Evolutionary conservation across 1,140 invertebrate genomes (phyloP).

Genomic region (Diabrotica undecimpunctata): DNA sequence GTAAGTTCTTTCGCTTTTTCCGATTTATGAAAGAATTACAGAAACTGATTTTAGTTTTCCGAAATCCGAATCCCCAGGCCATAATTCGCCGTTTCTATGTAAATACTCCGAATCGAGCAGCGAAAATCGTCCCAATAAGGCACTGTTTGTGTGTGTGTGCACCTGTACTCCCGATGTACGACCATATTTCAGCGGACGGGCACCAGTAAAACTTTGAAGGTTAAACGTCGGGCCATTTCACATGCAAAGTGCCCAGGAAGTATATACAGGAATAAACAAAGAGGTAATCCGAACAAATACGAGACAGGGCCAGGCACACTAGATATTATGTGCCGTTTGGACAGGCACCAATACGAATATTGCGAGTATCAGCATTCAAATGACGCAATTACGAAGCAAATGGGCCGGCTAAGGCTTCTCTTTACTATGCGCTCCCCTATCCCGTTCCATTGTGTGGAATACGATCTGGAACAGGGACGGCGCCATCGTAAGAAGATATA

Average conservation of each 20-base stretch:
- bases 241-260: conserved; percentile 12
- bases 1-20: too few relatives aligned
- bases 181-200: not conserved
- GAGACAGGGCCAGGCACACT: conserved; percentile 21
- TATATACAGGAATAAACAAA: conserved; percentile 25
- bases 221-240: conserved; percentile 9
- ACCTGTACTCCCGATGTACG: conserved; percentile 5
- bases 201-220: conserved; percentile 8
- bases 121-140: not conserved
- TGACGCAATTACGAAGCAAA: conserved; percentile 41
- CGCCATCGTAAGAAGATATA: not conserved
- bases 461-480: conserved; percentile 7
- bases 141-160: not conserved
- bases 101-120: not conserved
- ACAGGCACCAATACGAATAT: conserved; percentile 38
- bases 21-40: too few relatives aligned
- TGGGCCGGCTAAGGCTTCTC: conserved; percentile 21
- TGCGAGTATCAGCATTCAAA: conserved; percentile 38
- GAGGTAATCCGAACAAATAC: conserved; percentile 37
- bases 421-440: conserved; percentile 5
- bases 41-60: too few relatives aligned
- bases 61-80: too few relatives aligned
- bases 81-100: not conserved
- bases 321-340: conserved; percentile 30
- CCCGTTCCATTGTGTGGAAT: conserved; percentile 1